These are phyloP conservation scores for Panzeria rudis DNA, from an alignment of 2,888 invertebrate genomes.

Conservation along the genomic window DNA sequence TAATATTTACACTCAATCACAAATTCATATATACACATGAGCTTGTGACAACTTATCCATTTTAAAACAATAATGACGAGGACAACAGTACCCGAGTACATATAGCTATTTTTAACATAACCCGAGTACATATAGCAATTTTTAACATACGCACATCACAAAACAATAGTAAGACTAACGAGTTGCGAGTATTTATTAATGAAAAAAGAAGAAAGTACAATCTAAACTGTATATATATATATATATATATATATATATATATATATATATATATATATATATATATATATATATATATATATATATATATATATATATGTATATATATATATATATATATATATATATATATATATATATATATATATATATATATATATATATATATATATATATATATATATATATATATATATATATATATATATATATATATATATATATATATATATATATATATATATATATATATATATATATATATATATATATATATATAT, in stretches of 20 bases:
- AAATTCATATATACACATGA: conserved; percentile 13
- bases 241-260: not conserved
- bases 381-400: too few relatives aligned
- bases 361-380: not conserved
- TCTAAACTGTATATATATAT: conserved; percentile 22
- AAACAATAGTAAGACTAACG: conserved; percentile 26
- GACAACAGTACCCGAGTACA: conserved; percentile 36
- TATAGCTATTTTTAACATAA: not conserved
- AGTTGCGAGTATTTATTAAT: conserved; percentile 38
- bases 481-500: not conserved
- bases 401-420: conserved; percentile 4
- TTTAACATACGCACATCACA: conserved; percentile 16
- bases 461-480: too few relatives aligned
- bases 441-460: too few relatives aligned
- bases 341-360: not conserved
- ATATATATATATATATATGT: not conserved
- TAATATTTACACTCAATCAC: conserved; percentile 12
- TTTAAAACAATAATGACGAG: conserved; percentile 20
- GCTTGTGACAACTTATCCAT: conserved; percentile 1
- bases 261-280: too few relatives aligned
- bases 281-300: too few relatives aligned
- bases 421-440: too few relatives aligned
- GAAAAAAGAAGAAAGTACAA: not conserved
- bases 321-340: not conserved
- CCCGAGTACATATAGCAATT: too few relatives aligned